Evolutionary conservation across 2,113 vertebrate species (phyloP), one percentile per base, ranked within the genome.

Genomic region (Anhinga rufa): DNA sequence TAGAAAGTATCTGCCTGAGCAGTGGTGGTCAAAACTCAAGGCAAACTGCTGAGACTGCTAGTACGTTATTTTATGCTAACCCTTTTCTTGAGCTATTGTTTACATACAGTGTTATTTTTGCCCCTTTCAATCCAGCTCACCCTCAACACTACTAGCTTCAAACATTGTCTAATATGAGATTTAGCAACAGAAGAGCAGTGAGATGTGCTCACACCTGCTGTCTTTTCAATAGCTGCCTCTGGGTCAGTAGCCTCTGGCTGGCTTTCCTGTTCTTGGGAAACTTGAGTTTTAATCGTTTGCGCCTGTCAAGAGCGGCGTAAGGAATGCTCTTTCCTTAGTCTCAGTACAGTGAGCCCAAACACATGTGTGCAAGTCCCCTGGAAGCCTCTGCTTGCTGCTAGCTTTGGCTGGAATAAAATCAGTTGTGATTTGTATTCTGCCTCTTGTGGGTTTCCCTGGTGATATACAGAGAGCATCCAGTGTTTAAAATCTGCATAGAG

Each of bases 201-300:
- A 40, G 91, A 44, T 38, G 65, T 87, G 46, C 75, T 79, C 77
- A 26, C 89, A 65, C 88, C 81, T 93, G 85, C 91, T 93, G 48
- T 83, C 88, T 90, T 88, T 83, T 93, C 96, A 86, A 44, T 78
- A 52, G 49, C 76, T 90, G 79, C 93, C 81, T 92, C 75, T 40
- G 57, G 94, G 82, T 89, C 79, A 66, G 93, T 32, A 65, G 93
- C 96, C 96, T 95, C 88, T 96, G 81, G 86, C 89, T 92, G 93
- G 79, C 82, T 96, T 94, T 60, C 66, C 90, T 7, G 10, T 69
- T 76, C 89, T 83, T 68, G 88, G 66, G 36, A 57, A 83, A 81
- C 83, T 46, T 91, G 78, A 88, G 84, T 89, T 90, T 88, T 86
- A 61, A 88, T 86, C 15, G 19, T 42, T 80, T 79, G 40, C 57